Conservation (phyloP, 2,888 invertebrate species). For the Gymnoscelis rufifasciata region DNA sequence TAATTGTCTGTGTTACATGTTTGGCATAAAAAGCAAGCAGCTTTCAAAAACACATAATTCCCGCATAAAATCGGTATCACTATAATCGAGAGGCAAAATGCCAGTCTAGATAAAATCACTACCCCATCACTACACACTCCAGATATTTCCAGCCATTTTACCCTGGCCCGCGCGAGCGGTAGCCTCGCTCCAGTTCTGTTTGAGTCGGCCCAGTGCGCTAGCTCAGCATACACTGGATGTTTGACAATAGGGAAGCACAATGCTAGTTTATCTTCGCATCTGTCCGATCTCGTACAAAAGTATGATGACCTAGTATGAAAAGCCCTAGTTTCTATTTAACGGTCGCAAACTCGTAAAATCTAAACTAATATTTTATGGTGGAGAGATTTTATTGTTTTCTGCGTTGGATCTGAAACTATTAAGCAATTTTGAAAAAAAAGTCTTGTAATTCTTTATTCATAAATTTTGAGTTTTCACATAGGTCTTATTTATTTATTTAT, state of each 20-base stretch:
- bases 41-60: no score
- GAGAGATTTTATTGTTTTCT: no score
- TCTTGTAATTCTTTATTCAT: no score
- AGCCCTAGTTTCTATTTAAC: constrained; percentile 6
- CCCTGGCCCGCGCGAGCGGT: constrained; percentile 14
- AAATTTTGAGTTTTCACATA: no score
- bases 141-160: constrained; percentile 13
- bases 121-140: neutral
- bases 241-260: constrained; percentile 35
- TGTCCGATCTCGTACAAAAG: constrained; percentile 17
- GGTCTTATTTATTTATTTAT: no score
- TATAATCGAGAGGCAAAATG: no score
- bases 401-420: no score
- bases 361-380: no score
- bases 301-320: constrained; percentile 6
- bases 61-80: no score
- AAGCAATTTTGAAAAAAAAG: no score
- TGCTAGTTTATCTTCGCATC: constrained; percentile 34
- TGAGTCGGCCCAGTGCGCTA: constrained; percentile 19
- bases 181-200: constrained; percentile 8
- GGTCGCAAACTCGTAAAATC: neutral
- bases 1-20: no score
- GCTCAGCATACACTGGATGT: constrained; percentile 30
- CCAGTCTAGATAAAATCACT: neutral
- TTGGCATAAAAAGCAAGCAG: no score